Percentiles rank a stretch among this genome's conserved stretches.
phyloP scores from a whole-genome alignment of 2,888 invertebrate species.

The Apodemia mormo region DNA sequence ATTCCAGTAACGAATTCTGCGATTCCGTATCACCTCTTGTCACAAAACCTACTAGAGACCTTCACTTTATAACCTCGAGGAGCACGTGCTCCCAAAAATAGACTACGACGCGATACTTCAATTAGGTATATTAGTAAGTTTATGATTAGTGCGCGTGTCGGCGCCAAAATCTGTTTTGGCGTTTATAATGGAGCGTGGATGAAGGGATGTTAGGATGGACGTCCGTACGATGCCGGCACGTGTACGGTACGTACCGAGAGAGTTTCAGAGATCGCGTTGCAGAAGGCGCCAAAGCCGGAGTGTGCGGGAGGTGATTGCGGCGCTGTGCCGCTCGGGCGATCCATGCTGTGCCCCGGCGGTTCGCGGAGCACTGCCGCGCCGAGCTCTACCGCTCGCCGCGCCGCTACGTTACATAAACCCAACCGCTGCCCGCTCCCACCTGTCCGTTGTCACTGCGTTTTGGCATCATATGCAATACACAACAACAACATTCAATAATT shows the following conservation, averaged over 20 bases:
- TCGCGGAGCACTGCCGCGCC: slow-evolving; percentile 66
- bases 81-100: slow-evolving; percentile 77
- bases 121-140: slow-evolving; percentile 40
- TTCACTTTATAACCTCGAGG: slow-evolving; percentile 60
- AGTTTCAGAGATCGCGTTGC: slow-evolving; percentile 77
- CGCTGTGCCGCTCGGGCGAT: slow-evolving; percentile 61
- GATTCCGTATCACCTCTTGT: slow-evolving; percentile 48
- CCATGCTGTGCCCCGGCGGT: slow-evolving; percentile 64
- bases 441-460: slow-evolving; percentile 73
- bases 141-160: slow-evolving; percentile 43
- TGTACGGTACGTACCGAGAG: slow-evolving; percentile 69
- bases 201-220: slow-evolving; percentile 34
- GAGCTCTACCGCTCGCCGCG: slow-evolving; percentile 44
- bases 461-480: slow-evolving; percentile 72
- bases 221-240: slow-evolving; percentile 33
- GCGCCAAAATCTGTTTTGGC: slow-evolving; percentile 59
- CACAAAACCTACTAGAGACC: slow-evolving; percentile 45
- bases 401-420: slow-evolving; percentile 71
- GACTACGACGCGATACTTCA: slow-evolving; percentile 49
- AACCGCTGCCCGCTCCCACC: slow-evolving; percentile 66
- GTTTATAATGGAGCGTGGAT: slow-evolving; percentile 41
- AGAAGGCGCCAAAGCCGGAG: slow-evolving; percentile 76
- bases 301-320: slow-evolving; percentile 51
- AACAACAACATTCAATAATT: slow-evolving; percentile 78
- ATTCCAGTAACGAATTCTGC: slow-evolving; percentile 66